Evolutionary conservation across 2,797 vertebrate species (phyloP).

Genomic region (Chaetodon trifasciatus): DNA sequence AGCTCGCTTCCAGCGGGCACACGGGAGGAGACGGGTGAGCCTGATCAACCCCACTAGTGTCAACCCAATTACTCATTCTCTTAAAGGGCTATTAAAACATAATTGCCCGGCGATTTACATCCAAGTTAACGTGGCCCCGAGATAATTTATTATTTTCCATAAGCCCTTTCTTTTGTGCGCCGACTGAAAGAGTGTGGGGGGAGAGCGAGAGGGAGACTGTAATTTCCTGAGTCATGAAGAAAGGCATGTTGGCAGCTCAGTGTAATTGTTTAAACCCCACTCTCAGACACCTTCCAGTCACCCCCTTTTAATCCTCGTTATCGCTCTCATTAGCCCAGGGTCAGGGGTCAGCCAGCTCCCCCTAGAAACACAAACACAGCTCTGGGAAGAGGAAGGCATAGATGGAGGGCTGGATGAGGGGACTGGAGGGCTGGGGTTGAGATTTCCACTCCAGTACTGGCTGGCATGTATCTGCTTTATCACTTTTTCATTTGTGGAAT

Average conservation of each 20-base stretch:
- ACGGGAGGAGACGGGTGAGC: conserved; percentile 81
- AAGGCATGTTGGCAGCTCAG: conserved; percentile 81
- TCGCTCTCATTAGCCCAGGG: conserved; percentile 84
- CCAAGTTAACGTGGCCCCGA: conserved; percentile 86
- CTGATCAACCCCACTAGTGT: conserved; percentile 85
- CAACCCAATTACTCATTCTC: conserved; percentile 89
- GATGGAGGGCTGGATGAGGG: conserved; percentile 56
- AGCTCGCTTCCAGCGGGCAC: conserved; percentile 69
- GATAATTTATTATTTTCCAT: conserved; percentile 90
- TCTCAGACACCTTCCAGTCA: conserved; percentile 83
- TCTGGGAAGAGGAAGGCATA: conserved; percentile 61
- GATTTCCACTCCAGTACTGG: conserved; percentile 26
- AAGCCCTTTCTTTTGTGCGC: conserved; percentile 84
- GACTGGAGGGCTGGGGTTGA: conserved; percentile 21
- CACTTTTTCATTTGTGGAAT: conserved; percentile 7
- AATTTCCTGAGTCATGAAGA: conserved; percentile 87
- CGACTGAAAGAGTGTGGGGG: conserved; percentile 66
- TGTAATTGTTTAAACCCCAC: conserved; percentile 87
- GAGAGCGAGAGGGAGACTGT: conserved; percentile 74
- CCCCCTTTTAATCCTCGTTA: conserved; percentile 85
- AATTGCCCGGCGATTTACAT: conserved; percentile 89
- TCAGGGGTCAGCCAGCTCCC: conserved; percentile 77
- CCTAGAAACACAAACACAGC: conserved; percentile 82
- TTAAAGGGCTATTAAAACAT: conserved; percentile 90
- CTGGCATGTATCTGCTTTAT: conserved; percentile 1